Conservation (phyloP, 2,797 vertebrate genomes). For the Meda fulgida region DNA sequence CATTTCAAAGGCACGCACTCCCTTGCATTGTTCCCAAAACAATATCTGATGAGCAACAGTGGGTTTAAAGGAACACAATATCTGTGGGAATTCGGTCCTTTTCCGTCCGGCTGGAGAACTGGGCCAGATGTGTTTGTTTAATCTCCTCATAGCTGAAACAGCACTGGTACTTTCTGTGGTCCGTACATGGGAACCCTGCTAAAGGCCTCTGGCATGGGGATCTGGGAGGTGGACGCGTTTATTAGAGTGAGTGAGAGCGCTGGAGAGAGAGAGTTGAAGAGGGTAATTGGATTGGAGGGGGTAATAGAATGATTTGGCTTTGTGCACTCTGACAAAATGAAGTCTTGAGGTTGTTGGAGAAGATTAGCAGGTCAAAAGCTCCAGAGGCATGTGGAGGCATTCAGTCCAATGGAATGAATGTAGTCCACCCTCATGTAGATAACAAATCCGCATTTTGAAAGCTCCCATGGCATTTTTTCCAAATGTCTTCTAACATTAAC, state of each 20-base stretch:
- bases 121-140: conserved; percentile 64
- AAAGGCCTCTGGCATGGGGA: conserved; percentile 42
- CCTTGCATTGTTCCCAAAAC: conserved; percentile 51
- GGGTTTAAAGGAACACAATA: conserved; percentile 51
- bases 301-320: conserved; percentile 67
- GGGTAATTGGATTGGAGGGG: conserved; percentile 56
- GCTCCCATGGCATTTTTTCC: conserved; percentile 13
- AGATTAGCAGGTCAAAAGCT: conserved; percentile 62
- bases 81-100: conserved; percentile 48
- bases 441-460: conserved; percentile 34
- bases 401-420: conserved; percentile 30
- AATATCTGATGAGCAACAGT: conserved; percentile 56
- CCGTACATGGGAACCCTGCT: conserved; percentile 41
- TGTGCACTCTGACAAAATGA: conserved; percentile 58
- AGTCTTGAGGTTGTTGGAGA: conserved; percentile 59
- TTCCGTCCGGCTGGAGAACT: conserved; percentile 47
- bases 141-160: conserved; percentile 58
- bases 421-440: conserved; percentile 30
- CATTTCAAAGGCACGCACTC: conserved; percentile 46
- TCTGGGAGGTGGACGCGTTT: conserved; percentile 29
- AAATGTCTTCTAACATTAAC: neutral
- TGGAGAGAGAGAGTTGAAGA: conserved; percentile 46
- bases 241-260: conserved; percentile 37
- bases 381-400: conserved; percentile 57
- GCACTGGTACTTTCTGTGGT: conserved; percentile 48